Evolutionary conservation across 2,797 vertebrate species (phyloP).

Genomic region (Catostomus latipinnis): DNA sequence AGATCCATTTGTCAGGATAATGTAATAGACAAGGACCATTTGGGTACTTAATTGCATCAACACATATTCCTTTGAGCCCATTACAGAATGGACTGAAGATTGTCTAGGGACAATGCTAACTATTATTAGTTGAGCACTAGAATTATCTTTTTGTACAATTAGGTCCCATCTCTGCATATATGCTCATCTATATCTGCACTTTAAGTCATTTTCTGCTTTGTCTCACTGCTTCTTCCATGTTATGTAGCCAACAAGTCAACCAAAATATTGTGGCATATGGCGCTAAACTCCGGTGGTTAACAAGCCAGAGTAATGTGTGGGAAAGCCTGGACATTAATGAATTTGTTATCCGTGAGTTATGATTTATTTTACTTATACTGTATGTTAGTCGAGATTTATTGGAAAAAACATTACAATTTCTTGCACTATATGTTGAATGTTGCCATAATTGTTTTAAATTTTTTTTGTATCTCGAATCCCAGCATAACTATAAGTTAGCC

Average conservation of each 20-base stretch:
- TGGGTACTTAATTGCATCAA: too few species aligned
- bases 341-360: slow-evolving; percentile 45
- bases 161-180: too few species aligned
- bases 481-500: too few species aligned
- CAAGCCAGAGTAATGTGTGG: slow-evolving; percentile 33
- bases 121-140: background rate
- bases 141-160: too few species aligned
- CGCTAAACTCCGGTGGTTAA: slow-evolving; percentile 41
- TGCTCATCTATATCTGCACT: background rate
- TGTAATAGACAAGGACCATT: too few species aligned
- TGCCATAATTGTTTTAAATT: too few species aligned
- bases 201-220: background rate
- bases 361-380: background rate
- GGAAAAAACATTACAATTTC: background rate
- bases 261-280: slow-evolving; percentile 15
- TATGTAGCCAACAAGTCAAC: background rate
- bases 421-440: too few species aligned
- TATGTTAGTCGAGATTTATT: background rate
- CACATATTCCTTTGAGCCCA: too few species aligned
- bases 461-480: too few species aligned
- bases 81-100: background rate
- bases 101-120: background rate
- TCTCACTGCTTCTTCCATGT: background rate
- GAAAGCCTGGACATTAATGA: background rate
- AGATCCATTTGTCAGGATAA: too few species aligned